Conservation (phyloP, 1,140 invertebrate species). For the Manduca sexta region DNA sequence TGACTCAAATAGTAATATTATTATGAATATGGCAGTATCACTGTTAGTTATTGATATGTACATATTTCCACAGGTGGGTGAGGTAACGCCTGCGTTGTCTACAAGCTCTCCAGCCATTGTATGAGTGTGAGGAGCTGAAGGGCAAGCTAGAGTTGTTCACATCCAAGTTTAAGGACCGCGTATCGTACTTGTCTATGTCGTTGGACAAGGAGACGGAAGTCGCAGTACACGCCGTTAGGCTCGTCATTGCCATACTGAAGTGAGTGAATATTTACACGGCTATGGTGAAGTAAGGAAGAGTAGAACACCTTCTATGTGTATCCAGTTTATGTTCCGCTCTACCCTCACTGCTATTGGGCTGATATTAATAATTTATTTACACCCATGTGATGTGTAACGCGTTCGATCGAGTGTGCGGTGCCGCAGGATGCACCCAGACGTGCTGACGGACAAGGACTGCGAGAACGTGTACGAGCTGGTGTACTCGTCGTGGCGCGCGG, state of each 20-base stretch:
- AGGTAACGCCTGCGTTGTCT: conserved; percentile 84
- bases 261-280: conserved; percentile 56
- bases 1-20: too few species aligned
- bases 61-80: conserved; percentile 75
- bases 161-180: conserved; percentile 99
- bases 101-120: conserved; percentile 94
- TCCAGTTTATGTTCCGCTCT: too few species aligned
- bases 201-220: conserved; percentile 99
- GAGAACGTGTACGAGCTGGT: conserved; percentile 99
- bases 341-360: too few species aligned
- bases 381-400: too few species aligned
- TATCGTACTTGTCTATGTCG: conserved; percentile 99
- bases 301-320: too few species aligned
- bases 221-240: conserved; percentile 95
- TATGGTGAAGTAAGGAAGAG: too few species aligned
- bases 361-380: too few species aligned
- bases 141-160: conserved; percentile 98
- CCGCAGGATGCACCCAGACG: conserved; percentile 90
- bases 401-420: not conserved
- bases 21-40: too few species aligned
- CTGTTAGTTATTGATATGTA: not conserved
- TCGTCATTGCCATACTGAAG: conserved; percentile 96
- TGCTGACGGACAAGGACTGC: conserved; percentile 97
- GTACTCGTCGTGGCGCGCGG: conserved; percentile 94
- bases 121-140: conserved; percentile 95